A percentile compares a stretch with the other conserved stretches of the same genome.
phyloP scores from a whole-genome alignment of 2,888 invertebrate genomes.

The Tachina grossa region DNA sequence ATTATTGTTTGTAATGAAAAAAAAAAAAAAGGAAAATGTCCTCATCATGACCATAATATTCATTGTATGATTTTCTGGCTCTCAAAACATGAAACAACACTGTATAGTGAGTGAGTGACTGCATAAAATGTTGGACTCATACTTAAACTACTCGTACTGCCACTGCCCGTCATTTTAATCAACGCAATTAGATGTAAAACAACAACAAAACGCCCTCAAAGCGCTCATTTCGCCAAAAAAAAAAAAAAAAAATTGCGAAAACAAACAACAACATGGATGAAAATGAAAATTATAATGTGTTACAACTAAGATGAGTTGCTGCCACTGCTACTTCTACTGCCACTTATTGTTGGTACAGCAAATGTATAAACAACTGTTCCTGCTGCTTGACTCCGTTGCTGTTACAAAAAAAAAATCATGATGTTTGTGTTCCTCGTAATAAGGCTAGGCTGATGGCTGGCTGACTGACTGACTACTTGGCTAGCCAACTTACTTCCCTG shows the following conservation, averaged over 20 bases:
- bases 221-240: constrained; percentile 47
- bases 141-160: constrained; percentile 34
- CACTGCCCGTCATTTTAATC: constrained; percentile 68
- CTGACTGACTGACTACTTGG: constrained; percentile 18
- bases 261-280: constrained; percentile 37
- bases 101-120: constrained; percentile 34
- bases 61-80: constrained; percentile 45
- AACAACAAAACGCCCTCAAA: constrained; percentile 68
- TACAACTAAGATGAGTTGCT: constrained; percentile 48
- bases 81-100: constrained; percentile 29
- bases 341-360: constrained; percentile 16
- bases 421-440: constrained; percentile 36
- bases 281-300: constrained; percentile 63
- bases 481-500: constrained; percentile 18
- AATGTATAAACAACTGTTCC: constrained; percentile 58
- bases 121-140: constrained; percentile 65
- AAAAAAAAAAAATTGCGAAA: constrained; percentile 22
- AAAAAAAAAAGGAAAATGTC: constrained; percentile 3
- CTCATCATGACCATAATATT: constrained; percentile 46
- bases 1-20: constrained; percentile 59
- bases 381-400: constrained; percentile 27
- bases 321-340: not conserved
- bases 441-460: constrained; percentile 32
- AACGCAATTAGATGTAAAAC: constrained; percentile 72
- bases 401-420: constrained; percentile 8